phyloP scores from a whole-genome alignment of 2,888 invertebrate species.

The Parnassius mnemosyne region DNA sequence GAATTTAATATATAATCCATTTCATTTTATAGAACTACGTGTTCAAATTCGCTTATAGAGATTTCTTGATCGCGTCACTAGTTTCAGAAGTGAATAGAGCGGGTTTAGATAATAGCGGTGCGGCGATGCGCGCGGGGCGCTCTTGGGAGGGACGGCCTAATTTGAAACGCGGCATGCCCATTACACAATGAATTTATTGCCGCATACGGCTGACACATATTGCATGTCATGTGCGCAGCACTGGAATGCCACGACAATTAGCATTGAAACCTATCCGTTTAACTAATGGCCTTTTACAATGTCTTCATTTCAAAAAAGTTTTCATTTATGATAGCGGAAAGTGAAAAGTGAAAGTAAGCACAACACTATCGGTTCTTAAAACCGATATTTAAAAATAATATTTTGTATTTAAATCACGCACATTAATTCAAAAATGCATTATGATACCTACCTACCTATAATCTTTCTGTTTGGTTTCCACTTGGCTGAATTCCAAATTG shows the following conservation, averaged over 20 bases:
- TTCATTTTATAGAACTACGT: background rate
- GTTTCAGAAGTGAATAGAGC: constrained; percentile 57
- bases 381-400: constrained; percentile 9
- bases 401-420: constrained; percentile 15
- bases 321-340: background rate
- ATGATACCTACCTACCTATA: constrained; percentile 22
- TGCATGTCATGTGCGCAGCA: constrained; percentile 59
- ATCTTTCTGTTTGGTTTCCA: constrained; percentile 39
- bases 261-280: constrained; percentile 1
- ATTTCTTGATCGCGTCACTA: constrained; percentile 19
- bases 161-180: constrained; percentile 65
- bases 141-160: constrained; percentile 74
- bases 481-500: constrained; percentile 62
- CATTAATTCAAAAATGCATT: constrained; percentile 21
- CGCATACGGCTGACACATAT: constrained; percentile 69
- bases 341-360: background rate
- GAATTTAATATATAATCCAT: no score
- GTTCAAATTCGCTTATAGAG: constrained; percentile 14
- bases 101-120: constrained; percentile 55
- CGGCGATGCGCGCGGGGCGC: constrained; percentile 66
- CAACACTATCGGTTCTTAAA: no score
- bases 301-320: background rate
- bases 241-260: constrained; percentile 40
- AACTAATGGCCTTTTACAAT: background rate
- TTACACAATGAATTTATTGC: constrained; percentile 78